Evolutionary conservation across 2,888 invertebrate species (phyloP).

Genomic region (Acanthosepion lycidas): DNA sequence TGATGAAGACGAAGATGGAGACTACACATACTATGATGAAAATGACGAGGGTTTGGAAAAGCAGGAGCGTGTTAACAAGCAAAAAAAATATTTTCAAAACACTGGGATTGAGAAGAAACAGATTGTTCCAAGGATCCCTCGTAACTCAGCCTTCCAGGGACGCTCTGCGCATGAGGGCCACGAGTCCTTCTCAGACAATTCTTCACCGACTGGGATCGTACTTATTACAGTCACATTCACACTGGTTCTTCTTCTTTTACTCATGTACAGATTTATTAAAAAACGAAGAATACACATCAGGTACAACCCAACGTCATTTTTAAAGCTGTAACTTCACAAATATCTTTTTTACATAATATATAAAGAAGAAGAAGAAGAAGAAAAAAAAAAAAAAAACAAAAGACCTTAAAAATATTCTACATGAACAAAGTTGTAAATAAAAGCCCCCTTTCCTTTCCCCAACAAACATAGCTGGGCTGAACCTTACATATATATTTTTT

Average conservation of each 20-base stretch:
- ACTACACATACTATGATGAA: conserved; percentile 57
- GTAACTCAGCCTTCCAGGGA: conserved; percentile 8
- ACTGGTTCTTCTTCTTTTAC: conserved; percentile 59
- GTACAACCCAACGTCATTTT: conserved; percentile 55
- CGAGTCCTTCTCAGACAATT: not conserved
- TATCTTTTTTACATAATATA: not conserved
- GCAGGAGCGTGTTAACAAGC: conserved; percentile 25
- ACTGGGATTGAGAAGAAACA: not conserved
- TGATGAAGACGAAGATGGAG: conserved; percentile 56
- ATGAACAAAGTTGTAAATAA: not conserved
- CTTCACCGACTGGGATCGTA: conserved; percentile 53
- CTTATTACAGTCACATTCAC: conserved; percentile 58
- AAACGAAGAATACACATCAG: conserved; percentile 63
- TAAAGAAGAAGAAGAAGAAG: not conserved
- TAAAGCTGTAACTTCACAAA: conserved; percentile 51
- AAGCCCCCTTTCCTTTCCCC: not conserved
- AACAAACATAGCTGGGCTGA: not conserved
- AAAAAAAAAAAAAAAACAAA: not conserved
- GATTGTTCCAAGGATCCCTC: conserved; percentile 8
- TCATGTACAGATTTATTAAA: conserved; percentile 66
- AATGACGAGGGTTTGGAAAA: conserved; percentile 50
- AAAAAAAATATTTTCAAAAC: conserved; percentile 42
- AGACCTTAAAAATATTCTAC: not conserved
- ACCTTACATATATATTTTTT: not conserved
- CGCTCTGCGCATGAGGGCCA: conserved; percentile 22